phyloP scores from a whole-genome alignment of 2,113 vertebrate genomes.

The Martes martes region DNA sequence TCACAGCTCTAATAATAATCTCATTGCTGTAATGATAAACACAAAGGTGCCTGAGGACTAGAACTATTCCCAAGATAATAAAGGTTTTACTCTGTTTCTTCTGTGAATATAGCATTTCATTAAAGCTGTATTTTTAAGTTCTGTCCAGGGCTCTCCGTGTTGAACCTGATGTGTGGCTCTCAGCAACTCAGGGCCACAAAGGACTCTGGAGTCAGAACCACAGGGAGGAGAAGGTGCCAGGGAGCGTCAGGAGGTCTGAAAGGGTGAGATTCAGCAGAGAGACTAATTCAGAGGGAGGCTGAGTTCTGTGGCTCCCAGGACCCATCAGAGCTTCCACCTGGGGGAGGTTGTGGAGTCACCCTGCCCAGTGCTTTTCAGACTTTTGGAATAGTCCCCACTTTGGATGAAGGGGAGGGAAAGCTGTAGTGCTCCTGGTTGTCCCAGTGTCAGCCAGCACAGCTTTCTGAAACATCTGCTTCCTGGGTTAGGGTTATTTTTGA shows the following conservation, averaged over 20 bases:
- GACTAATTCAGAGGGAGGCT: neutral
- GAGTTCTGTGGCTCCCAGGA: neutral
- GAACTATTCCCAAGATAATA: neutral
- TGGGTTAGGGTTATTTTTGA: neutral
- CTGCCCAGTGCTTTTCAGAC: neutral
- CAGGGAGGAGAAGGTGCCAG: too few species aligned
- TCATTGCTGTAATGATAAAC: conserved; percentile 13
- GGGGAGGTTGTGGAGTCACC: neutral
- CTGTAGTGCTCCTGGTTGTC: rapidly evolving
- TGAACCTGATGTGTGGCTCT: neutral
- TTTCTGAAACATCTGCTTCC: neutral
- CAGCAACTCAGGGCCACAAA: neutral
- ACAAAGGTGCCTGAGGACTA: neutral
- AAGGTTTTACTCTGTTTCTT: conserved; percentile 3
- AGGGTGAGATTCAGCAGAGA: neutral
- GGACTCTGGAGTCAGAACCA: neutral
- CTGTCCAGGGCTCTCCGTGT: neutral
- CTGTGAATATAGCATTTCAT: neutral
- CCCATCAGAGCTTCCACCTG: neutral
- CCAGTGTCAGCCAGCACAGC: neutral
- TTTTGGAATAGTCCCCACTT: neutral
- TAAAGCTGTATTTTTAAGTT: neutral
- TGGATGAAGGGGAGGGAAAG: neutral
- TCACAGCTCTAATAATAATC: neutral
- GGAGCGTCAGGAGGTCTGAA: neutral